These are phyloP conservation scores for Cassiopea andromeda DNA, from an alignment of 30 jellyfish, hydroid and myxozoan species.

Conservation along the genomic window DNA sequence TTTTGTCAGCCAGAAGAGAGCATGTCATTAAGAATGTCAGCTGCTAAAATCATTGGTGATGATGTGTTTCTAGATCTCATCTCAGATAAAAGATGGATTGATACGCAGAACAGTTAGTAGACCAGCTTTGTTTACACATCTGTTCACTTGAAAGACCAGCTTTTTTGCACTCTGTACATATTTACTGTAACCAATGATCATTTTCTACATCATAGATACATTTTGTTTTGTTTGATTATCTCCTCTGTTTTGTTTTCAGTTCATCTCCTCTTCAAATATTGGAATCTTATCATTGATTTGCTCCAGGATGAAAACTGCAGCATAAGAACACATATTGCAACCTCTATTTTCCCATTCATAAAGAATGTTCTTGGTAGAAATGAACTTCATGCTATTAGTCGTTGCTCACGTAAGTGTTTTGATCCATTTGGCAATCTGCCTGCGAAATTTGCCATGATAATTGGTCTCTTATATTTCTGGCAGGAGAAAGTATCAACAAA, in stretches of 20 bases:
- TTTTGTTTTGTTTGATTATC: not conserved
- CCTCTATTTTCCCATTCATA: slow-evolving; percentile 35
- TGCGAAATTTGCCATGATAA: not conserved
- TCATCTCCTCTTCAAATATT: slow-evolving; percentile 25
- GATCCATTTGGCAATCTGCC: not conserved
- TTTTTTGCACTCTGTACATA: no score
- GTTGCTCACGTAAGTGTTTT: slow-evolving; percentile 14
- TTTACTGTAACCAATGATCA: no score
- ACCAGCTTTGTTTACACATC: not conserved
- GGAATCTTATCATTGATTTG: slow-evolving; percentile 43
- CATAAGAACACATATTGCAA: slow-evolving; percentile 22
- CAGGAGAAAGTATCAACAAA: no score
- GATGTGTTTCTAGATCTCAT: not conserved
- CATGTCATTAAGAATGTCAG: not conserved
- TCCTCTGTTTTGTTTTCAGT: slow-evolving; percentile 9
- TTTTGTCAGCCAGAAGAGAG: slow-evolving; percentile 53
- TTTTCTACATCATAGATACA: not conserved
- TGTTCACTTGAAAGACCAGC: no score
- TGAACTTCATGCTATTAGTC: not conserved
- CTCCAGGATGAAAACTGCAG: slow-evolving; percentile 57
- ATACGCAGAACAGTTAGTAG: slow-evolving; percentile 12
- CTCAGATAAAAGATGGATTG: slow-evolving; percentile 17
- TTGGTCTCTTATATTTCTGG: no score
- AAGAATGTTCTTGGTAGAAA: not conserved
- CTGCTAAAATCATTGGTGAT: slow-evolving; percentile 53